These are phyloP conservation scores for Nycticebus coucang DNA, from an alignment of 2,113 vertebrate species.

Conservation along the genomic window DNA sequence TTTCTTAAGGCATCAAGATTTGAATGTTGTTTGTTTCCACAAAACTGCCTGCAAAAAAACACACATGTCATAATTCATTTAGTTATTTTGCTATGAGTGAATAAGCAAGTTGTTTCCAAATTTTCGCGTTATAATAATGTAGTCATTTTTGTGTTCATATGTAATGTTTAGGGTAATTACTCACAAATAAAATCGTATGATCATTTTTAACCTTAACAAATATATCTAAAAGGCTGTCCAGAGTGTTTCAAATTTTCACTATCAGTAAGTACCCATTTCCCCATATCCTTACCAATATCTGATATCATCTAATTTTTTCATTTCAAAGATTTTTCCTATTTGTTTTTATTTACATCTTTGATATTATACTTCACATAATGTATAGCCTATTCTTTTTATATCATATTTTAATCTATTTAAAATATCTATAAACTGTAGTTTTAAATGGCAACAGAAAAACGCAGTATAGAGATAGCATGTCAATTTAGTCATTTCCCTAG, in stretches of 20 bases:
- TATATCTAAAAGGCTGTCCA: neutral
- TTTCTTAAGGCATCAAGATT: neutral
- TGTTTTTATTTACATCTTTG: neutral
- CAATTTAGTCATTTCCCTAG: neutral
- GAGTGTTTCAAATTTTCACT: neutral
- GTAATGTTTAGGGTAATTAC: neutral
- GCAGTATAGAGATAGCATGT: neutral
- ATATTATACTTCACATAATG: neutral
- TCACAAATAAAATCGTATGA: neutral
- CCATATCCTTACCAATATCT: neutral
- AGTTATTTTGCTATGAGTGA: neutral
- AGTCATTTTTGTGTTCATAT: neutral
- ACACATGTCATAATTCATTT: too few relatives aligned
- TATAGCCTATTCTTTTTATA: neutral
- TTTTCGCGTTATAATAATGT: neutral
- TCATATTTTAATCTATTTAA: constrained; percentile 8
- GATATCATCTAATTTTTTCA: neutral
- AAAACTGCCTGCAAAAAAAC: neutral
- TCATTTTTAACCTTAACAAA: neutral
- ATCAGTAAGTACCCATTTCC: neutral
- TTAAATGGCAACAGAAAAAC: neutral
- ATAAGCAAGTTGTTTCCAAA: neutral
- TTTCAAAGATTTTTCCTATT: neutral
- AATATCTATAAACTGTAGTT: neutral
- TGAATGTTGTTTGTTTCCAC: neutral